Base-by-base conservation (phyloP, 2,888 invertebrate species). In the Hydrotaea cyrtoneurina region DNA sequence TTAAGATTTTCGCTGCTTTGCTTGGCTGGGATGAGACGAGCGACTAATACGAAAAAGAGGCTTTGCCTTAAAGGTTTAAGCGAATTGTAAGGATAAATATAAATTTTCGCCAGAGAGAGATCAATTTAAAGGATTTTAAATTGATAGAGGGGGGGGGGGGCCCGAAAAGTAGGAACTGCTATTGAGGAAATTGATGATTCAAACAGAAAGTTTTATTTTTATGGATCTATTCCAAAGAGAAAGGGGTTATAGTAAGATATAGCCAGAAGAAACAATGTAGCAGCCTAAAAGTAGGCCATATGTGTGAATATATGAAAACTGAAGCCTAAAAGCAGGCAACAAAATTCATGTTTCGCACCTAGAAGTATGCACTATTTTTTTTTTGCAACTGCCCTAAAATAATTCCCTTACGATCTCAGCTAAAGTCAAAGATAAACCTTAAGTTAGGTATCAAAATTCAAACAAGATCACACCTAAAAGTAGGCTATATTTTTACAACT, bases 1-100 rank as follows among this genome's bases (percentile, higher is more conserved):
- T 87, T 87, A 86, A 81, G 81, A 82, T 53, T 80, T 57, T 75
- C 46, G 31, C 64, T 69, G 13, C 36, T 75, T 66, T 21, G 19
- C 55, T 80, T 73, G 39, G 7, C 11, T 39, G 50, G 50, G 3
- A 15, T 50, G 2, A n/a, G n/a, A 8, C 13, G 15, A 59, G 21
- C 55, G 50, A n/a, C 53, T 74, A 71, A 64, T 75, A 53, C 80
- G 71, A 75, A 75, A 75, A 75, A 80, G 80, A 69, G 64, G 80
- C 43, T 5, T 84, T 80, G 46, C 46, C 46, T 77, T 69, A 53
- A 72, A 62, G 53, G 59, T 57, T 76, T 50, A 64, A 15, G 11
- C 11, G 55, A 21, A 39, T 39, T 10, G 1, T 39, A 10, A 11
- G 8, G 5, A 53, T n/a, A 17, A 19, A 53, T 21, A 1, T 17